These are phyloP conservation scores for Apamea epomidion DNA, from an alignment of 2,888 invertebrate species.

Conservation along the genomic window DNA sequence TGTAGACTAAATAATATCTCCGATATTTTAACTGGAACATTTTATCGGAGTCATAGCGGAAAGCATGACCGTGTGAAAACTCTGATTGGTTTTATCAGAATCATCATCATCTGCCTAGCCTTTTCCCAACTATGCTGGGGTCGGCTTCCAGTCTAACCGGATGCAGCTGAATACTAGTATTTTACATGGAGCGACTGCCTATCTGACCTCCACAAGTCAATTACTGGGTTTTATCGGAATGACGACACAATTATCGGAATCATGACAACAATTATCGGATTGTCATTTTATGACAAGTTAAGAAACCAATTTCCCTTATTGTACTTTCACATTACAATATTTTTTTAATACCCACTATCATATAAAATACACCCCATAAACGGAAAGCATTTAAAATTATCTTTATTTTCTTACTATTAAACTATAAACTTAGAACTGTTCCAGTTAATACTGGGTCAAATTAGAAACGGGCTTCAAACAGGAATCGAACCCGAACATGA, in stretches of 20 bases:
- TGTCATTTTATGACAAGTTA: slow-evolving; percentile 3
- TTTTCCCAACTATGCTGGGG: too few species aligned
- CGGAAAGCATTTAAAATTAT: slow-evolving; percentile 50
- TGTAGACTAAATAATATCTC: not conserved
- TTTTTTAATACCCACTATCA: not conserved
- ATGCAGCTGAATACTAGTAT: too few species aligned
- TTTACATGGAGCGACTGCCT: too few species aligned
- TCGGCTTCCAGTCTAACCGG: too few species aligned
- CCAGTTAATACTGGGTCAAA: slow-evolving; percentile 80
- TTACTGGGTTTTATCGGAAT: too few species aligned
- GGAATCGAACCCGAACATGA: slow-evolving; percentile 80
- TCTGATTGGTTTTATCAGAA: slow-evolving; percentile 13
- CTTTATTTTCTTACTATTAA: slow-evolving; percentile 54
- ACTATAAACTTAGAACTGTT: slow-evolving; percentile 46
- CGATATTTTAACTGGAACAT: not conserved
- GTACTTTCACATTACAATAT: slow-evolving; percentile 11
- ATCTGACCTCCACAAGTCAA: too few species aligned
- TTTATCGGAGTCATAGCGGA: slow-evolving; percentile 1
- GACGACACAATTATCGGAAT: slow-evolving; percentile 2
- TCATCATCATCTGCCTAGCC: not conserved
- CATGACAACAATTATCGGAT: not conserved
- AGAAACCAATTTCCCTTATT: not conserved
- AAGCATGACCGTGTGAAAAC: slow-evolving; percentile 25
- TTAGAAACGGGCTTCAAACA: slow-evolving; percentile 80
- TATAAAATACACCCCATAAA: slow-evolving; percentile 14